Evolutionary conservation across 2,113 vertebrate genomes (phyloP), one percentile per base, ranked within the genome.

Genomic region (Tetrao urogallus): DNA sequence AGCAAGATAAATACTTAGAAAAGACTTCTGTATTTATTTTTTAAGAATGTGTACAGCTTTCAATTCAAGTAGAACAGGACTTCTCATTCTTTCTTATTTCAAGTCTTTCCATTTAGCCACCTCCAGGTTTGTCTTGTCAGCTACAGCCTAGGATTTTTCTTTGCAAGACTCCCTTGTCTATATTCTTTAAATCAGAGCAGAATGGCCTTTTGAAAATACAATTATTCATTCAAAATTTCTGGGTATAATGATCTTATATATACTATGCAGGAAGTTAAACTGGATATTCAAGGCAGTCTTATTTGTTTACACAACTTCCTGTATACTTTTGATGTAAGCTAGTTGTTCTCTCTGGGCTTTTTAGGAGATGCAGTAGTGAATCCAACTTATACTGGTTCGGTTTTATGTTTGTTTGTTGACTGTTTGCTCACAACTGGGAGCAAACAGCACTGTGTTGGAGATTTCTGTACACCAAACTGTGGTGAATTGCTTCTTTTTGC

Each of bases 1-100:
- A 90, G 16, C 25, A 88, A 93, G 72, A 63, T 82, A 82, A 92
- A 89, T 52, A 28, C 54, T 89, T 92, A 87, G 60, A 36, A 67
- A 54, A 64, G 7, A 13, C 61, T 72, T 90, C 38, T 13, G 42
- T 77, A 21, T 14, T 74, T 86, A 13, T 40, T 90, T 92, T 30
- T 75, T 74, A 52, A 70, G 47, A 83, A 42, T 43, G 34, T 77
- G 50, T 72, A n/a, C 30, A 43, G 13, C 86, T 91, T 84, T 82
- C 43, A 52, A 13, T 63, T 90, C 17, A 82, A 77, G 38, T 80
- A 48, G 32, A 88, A 71, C 15, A 66, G 21, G 15, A 66, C 22
- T 82, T 85, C 28, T 75, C 8, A 17, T 16, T 70, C 56, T 85
- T 87, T 91, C 56, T 77, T 71, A 38, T 50, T 11, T 13, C 34